Percentiles rank a stretch among this genome's conserved stretches.
phyloP scores from a whole-genome alignment of 2,888 invertebrate genomes.

The Leucophenga montana region DNA sequence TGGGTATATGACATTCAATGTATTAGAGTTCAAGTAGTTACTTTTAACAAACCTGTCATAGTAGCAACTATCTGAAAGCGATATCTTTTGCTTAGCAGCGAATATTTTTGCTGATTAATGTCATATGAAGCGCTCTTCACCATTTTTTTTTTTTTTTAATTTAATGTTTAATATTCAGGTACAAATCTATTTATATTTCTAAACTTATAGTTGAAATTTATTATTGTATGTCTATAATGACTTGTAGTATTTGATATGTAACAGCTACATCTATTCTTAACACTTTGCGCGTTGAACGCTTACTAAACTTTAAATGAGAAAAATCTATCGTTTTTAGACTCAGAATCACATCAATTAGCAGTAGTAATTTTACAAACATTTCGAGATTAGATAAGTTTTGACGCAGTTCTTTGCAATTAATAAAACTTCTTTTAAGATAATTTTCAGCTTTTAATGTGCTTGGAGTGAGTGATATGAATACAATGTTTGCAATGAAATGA shows the following conservation, averaged over 20 bases:
- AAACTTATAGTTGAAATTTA: background rate
- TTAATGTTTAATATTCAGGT: background rate
- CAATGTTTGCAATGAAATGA: no score
- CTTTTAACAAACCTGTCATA: constrained; percentile 51
- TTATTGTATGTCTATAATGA: background rate
- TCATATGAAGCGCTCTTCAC: constrained; percentile 26
- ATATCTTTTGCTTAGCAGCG: constrained; percentile 47
- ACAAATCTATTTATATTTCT: background rate
- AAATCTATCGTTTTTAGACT: background rate
- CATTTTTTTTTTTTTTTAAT: constrained; percentile 41
- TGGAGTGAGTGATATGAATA: no score
- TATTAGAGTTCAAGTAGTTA: background rate
- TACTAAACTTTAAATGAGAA: background rate
- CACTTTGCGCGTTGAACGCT: background rate
- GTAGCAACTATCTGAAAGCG: constrained; percentile 58
- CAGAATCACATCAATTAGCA: background rate
- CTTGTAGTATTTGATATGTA: background rate
- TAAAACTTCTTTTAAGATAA: no score
- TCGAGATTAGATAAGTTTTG: constrained; percentile 12
- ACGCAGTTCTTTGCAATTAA: no score
- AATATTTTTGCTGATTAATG: constrained; percentile 33
- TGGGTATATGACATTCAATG: background rate
- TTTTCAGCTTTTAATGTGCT: no score
- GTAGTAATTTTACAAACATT: constrained; percentile 6
- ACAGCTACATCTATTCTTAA: background rate